Evolutionary conservation across 2,113 vertebrate genomes (phyloP).

Genomic region (Castor canadensis): DNA sequence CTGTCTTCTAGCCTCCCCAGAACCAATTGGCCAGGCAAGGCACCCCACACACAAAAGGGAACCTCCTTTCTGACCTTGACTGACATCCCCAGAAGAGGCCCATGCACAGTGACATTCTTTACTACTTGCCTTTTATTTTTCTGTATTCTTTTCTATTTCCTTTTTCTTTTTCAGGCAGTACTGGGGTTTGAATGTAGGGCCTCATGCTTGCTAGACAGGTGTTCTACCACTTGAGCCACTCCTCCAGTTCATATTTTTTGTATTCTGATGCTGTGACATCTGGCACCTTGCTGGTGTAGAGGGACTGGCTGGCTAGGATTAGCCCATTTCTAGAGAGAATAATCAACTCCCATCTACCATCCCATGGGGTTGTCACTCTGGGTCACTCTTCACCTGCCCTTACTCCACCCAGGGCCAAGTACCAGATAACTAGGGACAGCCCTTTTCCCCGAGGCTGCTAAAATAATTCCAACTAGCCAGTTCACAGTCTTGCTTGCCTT

Average conservation of each 20-base stretch:
- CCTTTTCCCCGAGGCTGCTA: neutral
- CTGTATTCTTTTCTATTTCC: too few species aligned
- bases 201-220: too few species aligned
- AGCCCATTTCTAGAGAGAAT: neutral
- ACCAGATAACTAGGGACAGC: neutral
- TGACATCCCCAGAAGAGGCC: neutral
- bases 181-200: too few species aligned
- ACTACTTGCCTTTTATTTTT: neutral
- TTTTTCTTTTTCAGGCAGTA: too few species aligned
- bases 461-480: neutral
- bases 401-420: too few species aligned
- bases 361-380: fast-evolving
- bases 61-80: too few species aligned
- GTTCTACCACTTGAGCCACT: too few species aligned
- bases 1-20: neutral
- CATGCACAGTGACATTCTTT: too few species aligned
- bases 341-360: too few species aligned
- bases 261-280: neutral
- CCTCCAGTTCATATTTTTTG: too few species aligned
- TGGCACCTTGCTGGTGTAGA: neutral
- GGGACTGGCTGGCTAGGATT: neutral
- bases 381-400: neutral
- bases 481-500: too few species aligned
- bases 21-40: fast-evolving
- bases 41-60: neutral